phyloP scores from a whole-genome alignment of 2,113 vertebrate species.

The crab-eating macaque (Macaca fascicularis) region T2T-MFA8v1.1 NC_088375.1:208410001-208410500 shows the following conservation, averaged over 20 bases:
- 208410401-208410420: not conserved
- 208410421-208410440: slow-evolving; percentile 4
- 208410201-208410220: slow-evolving; percentile 43
- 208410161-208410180: slow-evolving; percentile 62
- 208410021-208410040: slow-evolving; percentile 1
- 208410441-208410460: slow-evolving; percentile 17
- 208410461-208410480: not conserved
- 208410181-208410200: slow-evolving; percentile 49
- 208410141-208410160: slow-evolving; percentile 70
- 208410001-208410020: not conserved
- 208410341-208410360: slow-evolving; percentile 3
- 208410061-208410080: slow-evolving; percentile 33
- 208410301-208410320: slow-evolving; percentile 31
- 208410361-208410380: not conserved
- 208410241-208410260: slow-evolving; percentile 53
- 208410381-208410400: not conserved
- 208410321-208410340: not conserved
- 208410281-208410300: slow-evolving; percentile 19
- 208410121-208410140: slow-evolving; percentile 62
- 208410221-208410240: slow-evolving; percentile 49
- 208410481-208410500: slow-evolving; percentile 20
- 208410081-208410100: slow-evolving; percentile 60
- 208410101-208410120: slow-evolving; percentile 65
- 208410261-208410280: slow-evolving; percentile 27
- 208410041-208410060: slow-evolving; percentile 8